These are phyloP conservation scores for Todiramphus saurophagus DNA, from an alignment of 2,113 vertebrate species.

Conservation along the genomic window DNA sequence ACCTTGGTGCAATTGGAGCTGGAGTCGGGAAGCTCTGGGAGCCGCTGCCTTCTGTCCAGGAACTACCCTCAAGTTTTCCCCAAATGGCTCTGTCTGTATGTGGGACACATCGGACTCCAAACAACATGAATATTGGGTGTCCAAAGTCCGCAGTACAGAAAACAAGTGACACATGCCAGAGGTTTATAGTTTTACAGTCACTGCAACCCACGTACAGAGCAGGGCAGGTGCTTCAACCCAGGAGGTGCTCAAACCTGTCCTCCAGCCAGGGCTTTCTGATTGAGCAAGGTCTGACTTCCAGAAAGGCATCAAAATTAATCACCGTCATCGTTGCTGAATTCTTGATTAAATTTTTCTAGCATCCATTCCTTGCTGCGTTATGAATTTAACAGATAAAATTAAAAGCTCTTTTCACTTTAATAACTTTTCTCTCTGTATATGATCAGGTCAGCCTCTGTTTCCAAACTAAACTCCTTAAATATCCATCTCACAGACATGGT, in stretches of 20 bases:
- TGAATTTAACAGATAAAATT: slow-evolving; percentile 12
- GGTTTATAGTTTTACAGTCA: not conserved
- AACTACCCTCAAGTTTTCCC: not conserved
- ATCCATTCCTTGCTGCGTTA: not conserved
- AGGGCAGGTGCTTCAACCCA: not conserved
- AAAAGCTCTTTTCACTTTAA: slow-evolving; percentile 16
- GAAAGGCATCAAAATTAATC: slow-evolving; percentile 9
- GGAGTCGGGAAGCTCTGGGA: not conserved
- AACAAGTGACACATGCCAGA: not conserved
- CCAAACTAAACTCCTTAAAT: not conserved
- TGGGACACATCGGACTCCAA: not conserved
- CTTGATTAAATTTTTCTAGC: slow-evolving; percentile 18
- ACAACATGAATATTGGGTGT: rapidly evolving
- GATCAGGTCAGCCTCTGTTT: not conserved
- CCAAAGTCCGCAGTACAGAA: not conserved
- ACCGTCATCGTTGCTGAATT: not conserved
- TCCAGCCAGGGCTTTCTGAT: not conserved
- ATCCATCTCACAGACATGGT: not conserved
- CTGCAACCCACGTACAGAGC: not conserved
- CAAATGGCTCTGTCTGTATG: rapidly evolving
- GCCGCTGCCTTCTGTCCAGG: not conserved
- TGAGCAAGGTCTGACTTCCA: not conserved
- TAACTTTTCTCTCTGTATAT: not conserved
- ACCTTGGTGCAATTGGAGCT: rapidly evolving
- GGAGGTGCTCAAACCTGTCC: not conserved